phyloP scores from a whole-genome alignment of 2,113 vertebrate genomes.

The Rhea americana region DNA sequence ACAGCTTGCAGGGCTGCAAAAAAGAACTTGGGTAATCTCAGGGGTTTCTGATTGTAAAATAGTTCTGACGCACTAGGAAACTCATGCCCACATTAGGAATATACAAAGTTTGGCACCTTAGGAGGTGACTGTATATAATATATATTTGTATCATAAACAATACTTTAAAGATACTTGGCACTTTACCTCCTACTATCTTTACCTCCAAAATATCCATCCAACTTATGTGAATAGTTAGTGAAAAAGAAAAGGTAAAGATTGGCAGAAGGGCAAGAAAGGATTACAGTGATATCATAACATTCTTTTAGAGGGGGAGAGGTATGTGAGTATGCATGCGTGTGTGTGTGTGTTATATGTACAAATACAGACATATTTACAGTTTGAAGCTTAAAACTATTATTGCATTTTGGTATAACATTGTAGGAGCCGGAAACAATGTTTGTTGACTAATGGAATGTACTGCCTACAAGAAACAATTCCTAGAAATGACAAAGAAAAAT shows the following conservation, averaged over 20 bases:
- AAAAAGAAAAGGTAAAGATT: neutral
- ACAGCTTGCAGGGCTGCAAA: neutral
- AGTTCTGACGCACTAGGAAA: neutral
- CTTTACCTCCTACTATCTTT: neutral
- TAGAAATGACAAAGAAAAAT: neutral
- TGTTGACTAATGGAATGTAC: neutral
- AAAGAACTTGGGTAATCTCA: neutral
- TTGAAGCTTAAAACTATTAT: too few species aligned
- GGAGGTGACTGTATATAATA: too few species aligned
- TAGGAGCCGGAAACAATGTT: neutral
- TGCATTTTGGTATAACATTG: neutral
- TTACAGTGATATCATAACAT: neutral
- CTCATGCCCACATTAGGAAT: neutral
- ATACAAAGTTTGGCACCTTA: neutral
- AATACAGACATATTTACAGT: too few species aligned
- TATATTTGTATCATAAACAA: too few species aligned
- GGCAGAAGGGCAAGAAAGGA: neutral
- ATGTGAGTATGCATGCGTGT: too few species aligned
- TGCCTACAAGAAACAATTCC: neutral
- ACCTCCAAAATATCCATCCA: neutral
- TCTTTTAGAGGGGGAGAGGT: too few species aligned
- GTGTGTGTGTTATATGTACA: too few species aligned
- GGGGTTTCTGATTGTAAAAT: neutral
- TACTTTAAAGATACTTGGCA: neutral
- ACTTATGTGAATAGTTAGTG: neutral